Evolutionary conservation across 2,888 invertebrate genomes (phyloP), one percentile per base, ranked within the genome.

Genomic region (Luffia ferchaultella): DNA sequence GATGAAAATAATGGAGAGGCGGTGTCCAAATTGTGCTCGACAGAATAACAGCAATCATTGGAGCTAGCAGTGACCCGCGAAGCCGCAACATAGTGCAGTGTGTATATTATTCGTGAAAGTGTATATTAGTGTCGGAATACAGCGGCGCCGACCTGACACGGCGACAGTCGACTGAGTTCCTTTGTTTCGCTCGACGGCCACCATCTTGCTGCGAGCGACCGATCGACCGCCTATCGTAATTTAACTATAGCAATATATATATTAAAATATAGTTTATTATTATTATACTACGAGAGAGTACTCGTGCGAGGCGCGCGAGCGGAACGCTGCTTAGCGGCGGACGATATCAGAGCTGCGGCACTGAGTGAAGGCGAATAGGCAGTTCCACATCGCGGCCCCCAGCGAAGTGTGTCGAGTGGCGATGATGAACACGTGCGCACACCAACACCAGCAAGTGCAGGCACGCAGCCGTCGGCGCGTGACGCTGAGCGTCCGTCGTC

Each of bases 21-120:
- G 78, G 71, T 78, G 75, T 79, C 73, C 67, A 68, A 70, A 68
- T 72, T 73, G 67, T 71, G 70, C 78, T 70, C 65, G 68, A 65
- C 68, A 69, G 75, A 79, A 76, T 73, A 70, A 80, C 74, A n/a
- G n/a, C n/a, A 67, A 72, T 73, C 73, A 73, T 69, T 75, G 73
- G 71, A 82, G 80, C 74, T 82, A 83, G 82, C 82, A 80, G 82
- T 62, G 76, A 68, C 73, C 74, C 71, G 76, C 71, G 76, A 74
- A 71, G 73, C 68, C 64, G 65, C 58, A 9, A 17, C 18, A 67
- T 30, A 30, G 30, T 30, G 30, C 30, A 30, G 30, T 30, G 30
- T 30, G 12, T 30, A 30, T 30, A 7, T 30, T 30, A 30, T 70
- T 73, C 74, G 79, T 75, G 78, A 78, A 80, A 79, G 78, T 78